phyloP scores from a whole-genome alignment of 2,888 invertebrate genomes.

The Zelleria hepariella region DNA sequence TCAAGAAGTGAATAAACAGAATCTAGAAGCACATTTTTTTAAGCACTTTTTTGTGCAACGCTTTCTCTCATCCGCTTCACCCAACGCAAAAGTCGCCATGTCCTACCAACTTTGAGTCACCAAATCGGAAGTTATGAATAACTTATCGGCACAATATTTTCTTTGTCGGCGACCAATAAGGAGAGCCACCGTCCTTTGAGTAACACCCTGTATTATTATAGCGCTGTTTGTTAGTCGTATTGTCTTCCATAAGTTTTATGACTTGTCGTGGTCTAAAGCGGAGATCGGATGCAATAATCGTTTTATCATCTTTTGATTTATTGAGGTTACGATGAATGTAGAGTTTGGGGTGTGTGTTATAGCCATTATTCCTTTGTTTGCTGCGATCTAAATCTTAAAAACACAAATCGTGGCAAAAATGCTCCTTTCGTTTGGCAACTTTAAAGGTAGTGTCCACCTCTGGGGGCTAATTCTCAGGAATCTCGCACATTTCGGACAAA shows the following conservation, averaged over 20 bases:
- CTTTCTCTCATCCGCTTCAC: background rate
- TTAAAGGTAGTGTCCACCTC: no score
- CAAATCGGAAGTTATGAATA: constrained; percentile 50
- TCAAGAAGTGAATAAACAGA: background rate
- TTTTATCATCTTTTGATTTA: background rate
- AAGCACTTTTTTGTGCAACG: background rate
- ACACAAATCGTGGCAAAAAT: no score
- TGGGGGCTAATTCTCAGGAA: no score
- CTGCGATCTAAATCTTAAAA: no score
- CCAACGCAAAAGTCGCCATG: background rate
- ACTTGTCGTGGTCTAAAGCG: background rate
- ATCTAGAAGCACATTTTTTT: background rate
- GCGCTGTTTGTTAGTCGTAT: background rate
- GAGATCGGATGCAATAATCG: background rate
- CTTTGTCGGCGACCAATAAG: constrained; percentile 29
- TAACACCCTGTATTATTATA: background rate
- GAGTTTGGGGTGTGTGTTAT: no score
- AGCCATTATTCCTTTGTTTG: no score
- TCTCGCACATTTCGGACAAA: no score
- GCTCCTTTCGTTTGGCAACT: no score
- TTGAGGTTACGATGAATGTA: no score
- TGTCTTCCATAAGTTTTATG: background rate
- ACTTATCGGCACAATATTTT: constrained; percentile 28
- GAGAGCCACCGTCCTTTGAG: background rate
- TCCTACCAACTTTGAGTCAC: constrained; percentile 18